Percentiles rank a stretch among this genome's conserved stretches.
phyloP scores from a whole-genome alignment of 2,888 invertebrate genomes.

The Eristalis arbustorum region DNA sequence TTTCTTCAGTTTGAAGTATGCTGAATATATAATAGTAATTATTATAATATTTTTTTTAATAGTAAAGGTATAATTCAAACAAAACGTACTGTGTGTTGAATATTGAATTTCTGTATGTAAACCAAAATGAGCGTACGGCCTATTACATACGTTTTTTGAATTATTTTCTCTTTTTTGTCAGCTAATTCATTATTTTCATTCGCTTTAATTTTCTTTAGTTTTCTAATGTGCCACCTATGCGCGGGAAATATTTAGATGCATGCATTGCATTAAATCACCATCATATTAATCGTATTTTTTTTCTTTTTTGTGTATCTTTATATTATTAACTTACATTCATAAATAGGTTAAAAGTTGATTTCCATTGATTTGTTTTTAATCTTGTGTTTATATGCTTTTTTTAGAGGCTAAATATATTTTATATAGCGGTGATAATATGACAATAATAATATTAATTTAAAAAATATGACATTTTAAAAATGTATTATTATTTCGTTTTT shows the following conservation, averaged over 20 bases:
- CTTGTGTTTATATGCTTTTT: constrained; percentile 40
- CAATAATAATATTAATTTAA: constrained; percentile 57
- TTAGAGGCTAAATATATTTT: constrained; percentile 54
- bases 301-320: constrained; percentile 14
- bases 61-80: constrained; percentile 52
- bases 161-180: constrained; percentile 47
- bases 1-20: constrained; percentile 61
- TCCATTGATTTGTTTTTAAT: constrained; percentile 26
- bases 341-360: constrained; percentile 68
- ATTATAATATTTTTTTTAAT: constrained; percentile 46
- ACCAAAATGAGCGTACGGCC: constrained; percentile 43
- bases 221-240: constrained; percentile 61
- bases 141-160: constrained; percentile 42
- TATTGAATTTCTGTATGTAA: constrained; percentile 44
- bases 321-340: constrained; percentile 63
- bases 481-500: constrained; percentile 61
- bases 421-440: constrained; percentile 67
- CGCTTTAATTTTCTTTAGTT: constrained; percentile 41
- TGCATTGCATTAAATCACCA: constrained; percentile 66
- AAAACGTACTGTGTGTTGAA: constrained; percentile 56
- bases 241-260: constrained; percentile 57
- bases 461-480: constrained; percentile 64
- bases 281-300: constrained; percentile 38
- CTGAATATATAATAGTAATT: constrained; percentile 55
- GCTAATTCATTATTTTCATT: constrained; percentile 51